Base-by-base conservation (phyloP, 2,888 invertebrate species). In the Lordiphosa fenestrarum region DNA sequence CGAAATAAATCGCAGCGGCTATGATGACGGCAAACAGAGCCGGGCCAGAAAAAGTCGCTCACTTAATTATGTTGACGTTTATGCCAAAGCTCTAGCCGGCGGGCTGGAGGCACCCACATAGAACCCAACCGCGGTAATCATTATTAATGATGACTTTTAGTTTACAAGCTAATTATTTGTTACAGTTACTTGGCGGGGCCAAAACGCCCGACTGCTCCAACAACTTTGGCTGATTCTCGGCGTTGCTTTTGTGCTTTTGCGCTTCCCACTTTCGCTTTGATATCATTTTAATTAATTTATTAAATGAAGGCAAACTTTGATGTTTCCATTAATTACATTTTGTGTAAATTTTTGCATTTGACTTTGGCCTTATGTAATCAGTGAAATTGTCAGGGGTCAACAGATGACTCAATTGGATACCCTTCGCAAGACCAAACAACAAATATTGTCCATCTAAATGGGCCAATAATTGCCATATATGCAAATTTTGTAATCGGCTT, bases 151-250 rank as follows among this genome's bases (percentile, higher is more conserved):
- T 81, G 80, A 81, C 80, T 81, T 82, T 81, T 80, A 82, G 83
- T 81, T 81, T 80, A 81, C 80, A 81, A 82, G 83, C 83, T 82
- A 82, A 80, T 80, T 78, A 80, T 80, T 80, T 82, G 83, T 81
- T 76, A 82, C 83, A 72, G 78, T 81, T 73, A 69, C 65, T 67
- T 63, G 64, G 49, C 39, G 7, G 15, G 49, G 37, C 13, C 21
- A 15, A 6, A 9, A 21, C 5, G 30, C 5, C 39, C 13, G 35
- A 5, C 33, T 9, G 25, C 25, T 6, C 6, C 6, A 25, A 6
- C 25, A 30, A 48, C 30, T 12, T 33, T 49, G 19, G 35, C 39
- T 42, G 61, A 53, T 54, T 61, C 54, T 46, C 37, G 50, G 35
- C 23, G 13, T 53, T 23, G 37, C 37, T 56, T 46, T 49, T 36